A percentile compares a stretch with the other conserved stretches of the same genome.
Conservation (phyloP, 2,888 invertebrate species). For the Zhengitettix transpicula region DNA sequence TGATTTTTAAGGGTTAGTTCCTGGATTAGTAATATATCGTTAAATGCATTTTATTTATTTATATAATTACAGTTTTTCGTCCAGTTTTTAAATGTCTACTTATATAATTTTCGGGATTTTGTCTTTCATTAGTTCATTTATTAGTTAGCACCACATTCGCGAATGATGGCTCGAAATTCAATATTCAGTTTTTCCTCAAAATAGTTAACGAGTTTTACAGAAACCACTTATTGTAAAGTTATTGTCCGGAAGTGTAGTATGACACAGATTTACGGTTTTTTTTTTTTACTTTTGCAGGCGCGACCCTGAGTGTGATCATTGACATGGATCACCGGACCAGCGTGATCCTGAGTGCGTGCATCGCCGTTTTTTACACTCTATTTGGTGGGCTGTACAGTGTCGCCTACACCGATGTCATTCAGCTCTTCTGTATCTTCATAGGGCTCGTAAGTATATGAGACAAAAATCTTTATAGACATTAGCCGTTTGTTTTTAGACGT, state of each 20-base stretch:
- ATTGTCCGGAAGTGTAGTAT: background rate
- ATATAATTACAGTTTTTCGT: no score
- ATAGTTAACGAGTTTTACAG: no score
- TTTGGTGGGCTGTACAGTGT: conserved; percentile 97
- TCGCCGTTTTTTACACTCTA: conserved; percentile 93
- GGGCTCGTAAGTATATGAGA: conserved; percentile 48
- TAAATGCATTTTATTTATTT: no score
- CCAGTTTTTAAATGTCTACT: no score
- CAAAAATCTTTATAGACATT: no score
- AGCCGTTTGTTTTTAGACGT: no score
- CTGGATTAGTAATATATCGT: no score
- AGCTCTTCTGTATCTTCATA: conserved; percentile 93
- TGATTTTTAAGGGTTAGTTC: no score
- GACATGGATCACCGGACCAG: conserved; percentile 87
- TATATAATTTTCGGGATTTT: no score
- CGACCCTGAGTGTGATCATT: conserved; percentile 91
- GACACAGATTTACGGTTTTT: background rate
- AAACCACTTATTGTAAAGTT: background rate
- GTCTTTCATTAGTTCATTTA: no score
- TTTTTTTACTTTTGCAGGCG: conserved; percentile 39
- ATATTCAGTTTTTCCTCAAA: conserved; percentile 1
- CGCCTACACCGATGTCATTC: conserved; percentile 96
- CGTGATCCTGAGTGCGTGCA: conserved; percentile 87
- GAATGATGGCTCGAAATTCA: no score
- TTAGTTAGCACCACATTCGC: no score